Evolutionary conservation across 2,113 vertebrate genomes (phyloP).

Genomic region (Clinocottus analis): DNA sequence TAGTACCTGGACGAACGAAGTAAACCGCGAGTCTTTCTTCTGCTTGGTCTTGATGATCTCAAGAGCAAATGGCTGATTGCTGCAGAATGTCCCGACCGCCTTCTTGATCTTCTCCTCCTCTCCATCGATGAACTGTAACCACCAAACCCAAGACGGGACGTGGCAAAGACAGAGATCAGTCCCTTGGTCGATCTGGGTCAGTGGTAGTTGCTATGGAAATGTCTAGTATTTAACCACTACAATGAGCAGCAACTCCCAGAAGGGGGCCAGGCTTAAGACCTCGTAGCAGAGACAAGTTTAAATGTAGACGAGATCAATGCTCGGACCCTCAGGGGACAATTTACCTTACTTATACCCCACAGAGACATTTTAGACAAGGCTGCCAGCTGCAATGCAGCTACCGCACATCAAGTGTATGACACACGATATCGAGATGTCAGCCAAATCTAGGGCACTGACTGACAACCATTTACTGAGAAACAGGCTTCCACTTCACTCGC

Average conservation of each 20-base stretch:
- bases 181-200: conserved; percentile 46
- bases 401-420: conserved; percentile 42
- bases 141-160: conserved; percentile 23
- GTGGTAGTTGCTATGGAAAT: conserved; percentile 48
- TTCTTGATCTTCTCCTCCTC: conserved; percentile 95
- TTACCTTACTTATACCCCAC: conserved; percentile 59
- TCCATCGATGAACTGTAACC: conserved; percentile 91
- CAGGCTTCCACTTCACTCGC: background rate
- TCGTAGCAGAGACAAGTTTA: conserved; percentile 32
- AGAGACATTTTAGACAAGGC: conserved; percentile 41
- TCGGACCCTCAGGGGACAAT: conserved; percentile 35
- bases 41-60: conserved; percentile 97
- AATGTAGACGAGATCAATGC: conserved; percentile 55
- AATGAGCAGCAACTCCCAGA: conserved; percentile 42
- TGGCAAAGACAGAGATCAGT: conserved; percentile 31
- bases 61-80: conserved; percentile 96
- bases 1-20: conserved; percentile 91
- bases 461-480: conserved; percentile 45
- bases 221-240: conserved; percentile 25
- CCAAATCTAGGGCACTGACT: conserved; percentile 56
- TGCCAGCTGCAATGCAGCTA: conserved; percentile 41
- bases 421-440: conserved; percentile 48
- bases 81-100: conserved; percentile 96
- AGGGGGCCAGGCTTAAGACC: conserved; percentile 40
- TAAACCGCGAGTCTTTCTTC: conserved; percentile 97